Evolutionary conservation across 2,113 vertebrate genomes (phyloP).

Genomic region (Petroica traversi): DNA sequence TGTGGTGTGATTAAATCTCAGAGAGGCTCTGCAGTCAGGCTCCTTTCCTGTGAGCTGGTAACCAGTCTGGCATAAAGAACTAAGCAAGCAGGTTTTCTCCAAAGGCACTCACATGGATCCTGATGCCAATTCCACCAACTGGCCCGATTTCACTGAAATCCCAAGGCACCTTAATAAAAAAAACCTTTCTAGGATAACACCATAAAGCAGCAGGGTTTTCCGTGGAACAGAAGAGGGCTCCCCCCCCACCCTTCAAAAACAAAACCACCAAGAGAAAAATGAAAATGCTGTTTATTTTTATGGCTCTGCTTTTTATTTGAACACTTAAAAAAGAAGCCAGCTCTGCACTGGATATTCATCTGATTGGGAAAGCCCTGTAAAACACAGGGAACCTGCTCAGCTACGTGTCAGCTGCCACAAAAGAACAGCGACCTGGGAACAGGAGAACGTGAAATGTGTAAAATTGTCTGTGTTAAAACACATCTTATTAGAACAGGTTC

Average conservation of each 20-base stretch:
- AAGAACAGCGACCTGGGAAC: background rate
- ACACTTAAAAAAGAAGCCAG: constrained; percentile 39
- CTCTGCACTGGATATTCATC: background rate
- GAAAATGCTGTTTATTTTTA: constrained; percentile 68
- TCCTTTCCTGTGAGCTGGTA: constrained; percentile 46
- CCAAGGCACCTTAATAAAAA: constrained; percentile 57
- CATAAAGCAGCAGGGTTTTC: constrained; percentile 66
- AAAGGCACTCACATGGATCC: constrained; percentile 51
- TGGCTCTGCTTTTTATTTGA: constrained; percentile 45
- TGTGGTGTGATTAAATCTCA: constrained; percentile 58
- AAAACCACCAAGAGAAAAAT: constrained; percentile 68
- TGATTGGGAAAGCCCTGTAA: constrained; percentile 4
- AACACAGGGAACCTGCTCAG: background rate
- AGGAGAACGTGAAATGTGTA: background rate
- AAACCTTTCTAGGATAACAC: constrained; percentile 21
- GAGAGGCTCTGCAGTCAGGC: constrained; percentile 28
- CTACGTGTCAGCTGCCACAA: background rate
- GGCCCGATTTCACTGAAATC: constrained; percentile 61
- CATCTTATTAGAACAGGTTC: background rate
- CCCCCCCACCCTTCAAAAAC: constrained; percentile 12
- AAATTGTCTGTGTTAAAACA: background rate
- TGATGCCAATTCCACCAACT: constrained; percentile 63
- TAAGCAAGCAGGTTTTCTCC: constrained; percentile 73
- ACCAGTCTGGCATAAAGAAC: constrained; percentile 69
- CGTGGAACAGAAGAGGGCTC: constrained; percentile 40